Base-by-base conservation (phyloP, 2,797 vertebrate genomes). In the Poecilia velifera region DNA sequence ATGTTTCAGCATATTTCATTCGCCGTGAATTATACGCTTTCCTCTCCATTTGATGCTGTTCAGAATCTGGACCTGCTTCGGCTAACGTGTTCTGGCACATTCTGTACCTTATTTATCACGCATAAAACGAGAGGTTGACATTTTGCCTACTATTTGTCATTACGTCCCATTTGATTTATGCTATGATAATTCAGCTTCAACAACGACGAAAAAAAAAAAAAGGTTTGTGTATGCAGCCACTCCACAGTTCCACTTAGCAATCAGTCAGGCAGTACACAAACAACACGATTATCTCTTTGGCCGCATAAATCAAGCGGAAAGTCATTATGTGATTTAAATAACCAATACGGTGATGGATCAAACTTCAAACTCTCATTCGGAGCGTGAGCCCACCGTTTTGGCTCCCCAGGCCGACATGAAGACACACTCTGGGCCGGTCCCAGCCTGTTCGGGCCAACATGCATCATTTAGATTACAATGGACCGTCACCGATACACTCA, bases 241-340 rank as follows among this genome's bases (percentile, higher is more conserved):
- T 82, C 79, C 28, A 34, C 82, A 82, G 86, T 84, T 82, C 83
- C 80, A 73, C 87, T 88, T 74, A 82, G 76, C 80, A 86, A 90
- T 86, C 90, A 90, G n/a, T 81, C 87, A 90, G 83, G 78, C 90
- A 82, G 86, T 18, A 76, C 84, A 85, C 16, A 76, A 92, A 88
- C 86, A 84, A 88, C 86, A 85, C 77, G n/a, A 90, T 93, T 83
- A 91, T 90, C 77, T 87, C 85, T 22, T 64, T 81, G 78, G 88
- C 85, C 77, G 77, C 91, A 91, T 93, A 86, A 90, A 94, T 92
- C 90, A 92, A 79, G 74, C 84, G 82, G 49, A 36, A 86, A 84
- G 86, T 82, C 77, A 81, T 83, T 82, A 82, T 78, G 88, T 85
- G 84, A 93, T 94, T 92, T 90, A 90, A 90, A 93, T 91, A 92